phyloP scores from a whole-genome alignment of 2,113 vertebrate genomes.

The Megaceryle torquata region DNA sequence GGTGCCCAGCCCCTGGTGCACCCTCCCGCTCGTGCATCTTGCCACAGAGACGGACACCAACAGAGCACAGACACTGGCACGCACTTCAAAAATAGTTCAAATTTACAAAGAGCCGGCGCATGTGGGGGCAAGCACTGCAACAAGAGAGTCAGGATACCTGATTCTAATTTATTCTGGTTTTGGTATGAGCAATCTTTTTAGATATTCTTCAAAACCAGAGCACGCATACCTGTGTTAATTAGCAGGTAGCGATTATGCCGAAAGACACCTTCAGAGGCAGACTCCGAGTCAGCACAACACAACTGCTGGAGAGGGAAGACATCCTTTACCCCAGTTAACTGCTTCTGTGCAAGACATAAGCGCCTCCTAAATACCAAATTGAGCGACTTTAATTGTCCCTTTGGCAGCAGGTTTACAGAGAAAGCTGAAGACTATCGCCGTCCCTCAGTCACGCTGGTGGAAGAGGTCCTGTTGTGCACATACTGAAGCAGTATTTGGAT shows the following conservation, averaged over 20 bases:
- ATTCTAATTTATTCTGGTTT: neutral
- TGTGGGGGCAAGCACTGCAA: neutral
- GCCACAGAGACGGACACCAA: neutral
- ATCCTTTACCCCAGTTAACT: neutral
- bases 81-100: neutral
- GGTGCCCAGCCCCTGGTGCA: neutral
- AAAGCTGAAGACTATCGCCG: neutral
- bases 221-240: neutral
- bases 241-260: neutral
- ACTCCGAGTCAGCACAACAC: neutral
- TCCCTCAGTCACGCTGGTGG: neutral
- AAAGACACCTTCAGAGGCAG: neutral
- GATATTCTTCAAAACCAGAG: neutral
- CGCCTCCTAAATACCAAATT: neutral
- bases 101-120: neutral
- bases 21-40: accelerated
- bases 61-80: neutral
- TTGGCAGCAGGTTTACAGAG: too few species aligned
- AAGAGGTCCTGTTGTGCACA: neutral
- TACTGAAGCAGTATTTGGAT: neutral
- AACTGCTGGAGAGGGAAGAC: neutral
- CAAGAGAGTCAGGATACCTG: neutral
- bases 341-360: neutral
- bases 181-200: neutral
- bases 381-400: neutral